A percentile compares a stretch with the other conserved stretches of the same genome.
phyloP scores from a whole-genome alignment of 2,113 vertebrate genomes.

The Centropus unirufus region DNA sequence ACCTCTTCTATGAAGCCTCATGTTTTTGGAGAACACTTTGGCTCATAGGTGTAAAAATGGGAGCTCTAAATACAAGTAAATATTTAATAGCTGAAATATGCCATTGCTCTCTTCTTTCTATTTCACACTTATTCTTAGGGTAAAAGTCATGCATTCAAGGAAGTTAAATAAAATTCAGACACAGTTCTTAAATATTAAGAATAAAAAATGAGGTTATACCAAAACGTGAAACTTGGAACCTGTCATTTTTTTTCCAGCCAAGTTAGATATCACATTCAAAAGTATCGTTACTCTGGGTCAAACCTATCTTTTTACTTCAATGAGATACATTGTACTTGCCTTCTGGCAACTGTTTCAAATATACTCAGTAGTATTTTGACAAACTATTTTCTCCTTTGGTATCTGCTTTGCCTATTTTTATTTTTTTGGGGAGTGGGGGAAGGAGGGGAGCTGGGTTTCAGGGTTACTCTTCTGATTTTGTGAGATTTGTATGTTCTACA shows the following conservation, averaged over 20 bases:
- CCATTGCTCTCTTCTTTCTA: background rate
- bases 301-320: background rate
- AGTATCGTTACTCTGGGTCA: background rate
- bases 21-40: background rate
- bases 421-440: background rate
- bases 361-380: background rate
- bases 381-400: background rate
- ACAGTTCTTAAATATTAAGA: background rate
- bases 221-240: background rate
- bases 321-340: background rate
- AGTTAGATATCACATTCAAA: background rate
- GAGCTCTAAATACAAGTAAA: background rate
- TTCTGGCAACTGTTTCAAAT: background rate
- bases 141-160: background rate
- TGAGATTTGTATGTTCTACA: background rate
- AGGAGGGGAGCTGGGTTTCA: background rate
- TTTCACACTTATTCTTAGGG: background rate
- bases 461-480: background rate
- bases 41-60: background rate
- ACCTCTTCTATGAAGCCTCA: background rate
- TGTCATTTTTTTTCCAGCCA: background rate
- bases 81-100: background rate
- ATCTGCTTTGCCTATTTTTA: background rate
- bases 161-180: background rate
- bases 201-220: rapidly evolving